These are phyloP conservation scores for Cotesia congregata DNA, from an alignment of 2,888 invertebrate genomes.

Conservation along the genomic window DNA sequence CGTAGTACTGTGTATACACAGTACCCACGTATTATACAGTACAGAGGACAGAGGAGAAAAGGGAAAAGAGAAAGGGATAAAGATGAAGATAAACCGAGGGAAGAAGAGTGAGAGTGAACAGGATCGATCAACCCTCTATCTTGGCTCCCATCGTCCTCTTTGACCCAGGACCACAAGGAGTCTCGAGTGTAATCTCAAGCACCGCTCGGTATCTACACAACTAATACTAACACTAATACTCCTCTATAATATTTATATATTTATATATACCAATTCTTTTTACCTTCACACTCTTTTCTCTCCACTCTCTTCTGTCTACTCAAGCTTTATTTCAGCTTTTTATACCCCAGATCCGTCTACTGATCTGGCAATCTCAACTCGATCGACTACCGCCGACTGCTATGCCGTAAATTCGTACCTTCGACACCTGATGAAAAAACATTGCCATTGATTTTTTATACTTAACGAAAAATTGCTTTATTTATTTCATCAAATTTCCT, in stretches of 20 bases:
- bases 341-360: conserved; percentile 31
- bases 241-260: background rate
- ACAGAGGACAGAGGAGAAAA: too few species aligned
- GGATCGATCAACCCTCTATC: conserved; percentile 21
- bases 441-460: conserved; percentile 24
- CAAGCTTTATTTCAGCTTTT: conserved; percentile 12
- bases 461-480: too few species aligned
- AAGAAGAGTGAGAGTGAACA: conserved; percentile 17
- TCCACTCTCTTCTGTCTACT: conserved; percentile 5
- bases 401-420: conserved; percentile 12
- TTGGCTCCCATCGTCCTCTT: conserved; percentile 41
- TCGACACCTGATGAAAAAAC: conserved; percentile 42
- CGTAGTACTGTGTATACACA: too few species aligned
- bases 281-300: conserved; percentile 11
- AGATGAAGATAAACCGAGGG: conserved; percentile 18
- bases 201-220: background rate
- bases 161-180: conserved; percentile 44
- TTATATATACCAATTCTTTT: conserved; percentile 11
- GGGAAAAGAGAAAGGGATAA: conserved; percentile 19
- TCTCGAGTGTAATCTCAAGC: conserved; percentile 14
- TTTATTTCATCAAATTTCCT: too few species aligned
- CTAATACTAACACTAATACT: background rate
- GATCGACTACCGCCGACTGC: conserved; percentile 19
- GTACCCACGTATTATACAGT: too few species aligned
- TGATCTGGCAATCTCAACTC: conserved; percentile 18